Conservation (phyloP, 1,140 invertebrate species). For the Polypedilum pembai region DNA sequence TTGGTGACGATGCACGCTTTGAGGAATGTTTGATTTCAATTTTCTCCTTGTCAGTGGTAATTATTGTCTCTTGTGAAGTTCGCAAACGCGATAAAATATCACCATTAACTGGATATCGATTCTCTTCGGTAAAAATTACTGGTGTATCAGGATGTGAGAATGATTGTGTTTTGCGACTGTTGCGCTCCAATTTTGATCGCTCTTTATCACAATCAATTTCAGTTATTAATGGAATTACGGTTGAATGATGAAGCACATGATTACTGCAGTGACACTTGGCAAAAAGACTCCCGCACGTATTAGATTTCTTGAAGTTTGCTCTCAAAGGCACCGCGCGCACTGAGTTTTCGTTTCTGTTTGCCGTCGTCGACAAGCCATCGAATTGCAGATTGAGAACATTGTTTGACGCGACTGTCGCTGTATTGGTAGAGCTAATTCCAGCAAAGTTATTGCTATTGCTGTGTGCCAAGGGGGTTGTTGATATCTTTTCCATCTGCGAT, state of each 20-base stretch:
- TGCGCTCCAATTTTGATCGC: neutral
- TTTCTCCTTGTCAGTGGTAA: constrained; percentile 30
- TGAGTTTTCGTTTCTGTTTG: neutral
- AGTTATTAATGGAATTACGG: constrained; percentile 21
- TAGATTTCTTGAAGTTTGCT: constrained; percentile 30
- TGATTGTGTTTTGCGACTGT: constrained; percentile 31
- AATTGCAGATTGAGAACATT: neutral
- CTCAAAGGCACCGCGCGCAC: neutral
- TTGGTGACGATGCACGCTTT: constrained; percentile 33
- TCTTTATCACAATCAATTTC: constrained; percentile 29
- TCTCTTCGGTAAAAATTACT: constrained; percentile 34
- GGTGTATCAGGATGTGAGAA: constrained; percentile 35
- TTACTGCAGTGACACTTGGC: constrained; percentile 32
- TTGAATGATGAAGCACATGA: neutral
- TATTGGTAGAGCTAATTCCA: constrained; percentile 20
- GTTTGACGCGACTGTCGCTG: neutral
- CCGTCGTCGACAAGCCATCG: neutral
- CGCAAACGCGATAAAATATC: constrained; percentile 24
- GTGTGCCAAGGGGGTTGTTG: constrained; percentile 16
- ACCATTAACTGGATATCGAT: constrained; percentile 31
- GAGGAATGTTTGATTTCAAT: constrained; percentile 31
- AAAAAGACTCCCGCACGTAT: constrained; percentile 34
- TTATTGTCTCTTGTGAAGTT: constrained; percentile 1
- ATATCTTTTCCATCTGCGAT: constrained; percentile 24
- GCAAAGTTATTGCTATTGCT: neutral